Percentiles rank a stretch among this genome's conserved stretches.
Evolutionary conservation across 2,888 invertebrate genomes (phyloP).

Genomic region (Campoplex nolae): DNA sequence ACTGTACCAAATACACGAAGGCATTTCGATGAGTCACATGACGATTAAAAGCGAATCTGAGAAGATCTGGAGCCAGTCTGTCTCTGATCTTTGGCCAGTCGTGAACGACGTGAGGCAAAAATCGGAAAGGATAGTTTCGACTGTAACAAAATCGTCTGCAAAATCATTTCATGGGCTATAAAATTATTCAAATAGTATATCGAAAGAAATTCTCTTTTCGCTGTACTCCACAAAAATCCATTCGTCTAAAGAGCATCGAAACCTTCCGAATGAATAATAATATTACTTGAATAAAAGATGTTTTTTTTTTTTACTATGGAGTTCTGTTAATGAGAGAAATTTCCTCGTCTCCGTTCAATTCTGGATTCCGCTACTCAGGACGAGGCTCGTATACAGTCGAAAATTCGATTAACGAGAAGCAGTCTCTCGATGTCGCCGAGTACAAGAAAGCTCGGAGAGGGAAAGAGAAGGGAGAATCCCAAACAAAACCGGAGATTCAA

Average conservation of each 20-base stretch:
- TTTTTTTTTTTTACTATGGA: background rate
- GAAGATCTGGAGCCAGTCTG: too few relatives aligned
- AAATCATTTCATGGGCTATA: too few relatives aligned
- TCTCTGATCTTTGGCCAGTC: too few relatives aligned
- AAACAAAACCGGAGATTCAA: conserved; percentile 51
- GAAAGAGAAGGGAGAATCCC: background rate
- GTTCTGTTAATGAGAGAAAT: conserved; percentile 4
- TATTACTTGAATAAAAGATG: background rate
- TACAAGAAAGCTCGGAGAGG: background rate
- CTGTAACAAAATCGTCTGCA: too few relatives aligned
- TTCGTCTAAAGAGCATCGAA: background rate
- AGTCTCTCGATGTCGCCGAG: conserved; percentile 4
- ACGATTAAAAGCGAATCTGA: too few relatives aligned
- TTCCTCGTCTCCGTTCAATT: conserved; percentile 27
- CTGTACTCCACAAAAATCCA: background rate
- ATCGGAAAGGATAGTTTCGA: conserved; percentile 17
- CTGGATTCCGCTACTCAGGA: background rate
- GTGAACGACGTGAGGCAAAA: background rate
- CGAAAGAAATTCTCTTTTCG: conserved; percentile 9
- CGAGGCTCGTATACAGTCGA: conserved; percentile 33
- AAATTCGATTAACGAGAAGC: conserved; percentile 65
- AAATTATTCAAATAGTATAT: background rate
- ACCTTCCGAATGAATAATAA: background rate
- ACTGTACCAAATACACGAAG: too few relatives aligned
- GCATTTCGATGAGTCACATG: too few relatives aligned